A percentile compares a stretch with the other conserved stretches of the same genome.
Evolutionary conservation across 2,797 vertebrate species (phyloP).

Genomic region (Lacerta agilis): DNA sequence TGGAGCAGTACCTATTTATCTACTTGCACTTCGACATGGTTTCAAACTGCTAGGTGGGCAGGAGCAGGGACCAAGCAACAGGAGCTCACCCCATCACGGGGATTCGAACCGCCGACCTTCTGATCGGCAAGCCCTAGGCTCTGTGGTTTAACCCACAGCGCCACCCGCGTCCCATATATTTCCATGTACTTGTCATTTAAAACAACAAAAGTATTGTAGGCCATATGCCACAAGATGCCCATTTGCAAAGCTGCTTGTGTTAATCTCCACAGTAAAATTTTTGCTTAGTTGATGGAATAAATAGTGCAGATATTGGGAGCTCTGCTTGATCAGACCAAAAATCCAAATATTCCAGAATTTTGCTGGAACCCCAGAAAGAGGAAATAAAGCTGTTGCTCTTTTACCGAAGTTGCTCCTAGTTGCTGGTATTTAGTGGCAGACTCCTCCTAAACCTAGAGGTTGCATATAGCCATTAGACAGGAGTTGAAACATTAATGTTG

Average conservation of each 20-base stretch:
- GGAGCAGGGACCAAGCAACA: too few relatives aligned
- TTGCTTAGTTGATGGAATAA: not conserved
- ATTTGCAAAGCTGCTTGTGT: not conserved
- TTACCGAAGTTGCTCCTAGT: not conserved
- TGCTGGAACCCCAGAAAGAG: not conserved
- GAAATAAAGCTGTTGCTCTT: not conserved
- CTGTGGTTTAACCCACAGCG: too few relatives aligned
- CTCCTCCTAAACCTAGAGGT: not conserved
- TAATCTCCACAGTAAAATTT: not conserved
- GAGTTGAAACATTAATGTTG: not conserved
- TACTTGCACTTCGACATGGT: too few relatives aligned
- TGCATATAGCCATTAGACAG: not conserved
- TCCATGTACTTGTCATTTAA: not conserved
- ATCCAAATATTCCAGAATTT: not conserved
- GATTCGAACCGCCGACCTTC: too few relatives aligned
- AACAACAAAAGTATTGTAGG: too few relatives aligned
- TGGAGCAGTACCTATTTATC: too few relatives aligned
- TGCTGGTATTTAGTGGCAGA: not conserved
- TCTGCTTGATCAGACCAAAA: not conserved
- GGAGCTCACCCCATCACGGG: too few relatives aligned
- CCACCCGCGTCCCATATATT: too few relatives aligned
- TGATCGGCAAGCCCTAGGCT: too few relatives aligned
- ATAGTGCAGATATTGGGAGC: not conserved
- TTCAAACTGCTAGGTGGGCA: too few relatives aligned
- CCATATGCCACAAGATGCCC: too few relatives aligned